Evolutionary conservation across 2,888 invertebrate species (phyloP).

Genomic region (Chymomyza amoena): DNA sequence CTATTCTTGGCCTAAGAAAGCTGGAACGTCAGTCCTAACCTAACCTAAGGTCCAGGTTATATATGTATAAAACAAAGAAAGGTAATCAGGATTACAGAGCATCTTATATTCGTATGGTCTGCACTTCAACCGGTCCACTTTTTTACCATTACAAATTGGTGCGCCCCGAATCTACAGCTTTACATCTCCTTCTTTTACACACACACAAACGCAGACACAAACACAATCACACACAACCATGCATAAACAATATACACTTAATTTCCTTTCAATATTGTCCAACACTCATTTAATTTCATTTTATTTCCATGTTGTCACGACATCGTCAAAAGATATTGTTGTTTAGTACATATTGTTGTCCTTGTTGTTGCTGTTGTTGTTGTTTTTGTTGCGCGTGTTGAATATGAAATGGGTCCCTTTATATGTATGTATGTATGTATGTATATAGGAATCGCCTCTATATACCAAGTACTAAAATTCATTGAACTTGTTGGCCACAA

Average conservation of each 20-base stretch:
- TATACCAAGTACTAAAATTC: neutral
- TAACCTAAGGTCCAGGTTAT: too few relatives aligned
- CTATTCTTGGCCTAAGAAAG: too few relatives aligned
- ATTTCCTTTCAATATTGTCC: neutral
- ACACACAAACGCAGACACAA: neutral
- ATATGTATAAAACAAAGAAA: too few relatives aligned
- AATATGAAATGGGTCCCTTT: neutral
- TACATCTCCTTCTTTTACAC: neutral
- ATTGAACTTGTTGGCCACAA: neutral
- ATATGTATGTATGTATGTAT: neutral
- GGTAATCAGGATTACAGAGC: too few relatives aligned
- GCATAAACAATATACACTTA: conserved; percentile 1
- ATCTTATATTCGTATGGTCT: too few relatives aligned
- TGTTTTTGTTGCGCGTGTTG: neutral
- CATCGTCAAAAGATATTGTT: neutral
- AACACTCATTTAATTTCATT: conserved; percentile 2
- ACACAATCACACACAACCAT: neutral
- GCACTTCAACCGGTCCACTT: too few relatives aligned
- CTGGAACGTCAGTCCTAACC: too few relatives aligned
- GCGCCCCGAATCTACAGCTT: neutral
- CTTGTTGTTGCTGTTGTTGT: neutral
- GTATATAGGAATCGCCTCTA: neutral
- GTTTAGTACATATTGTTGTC: neutral
- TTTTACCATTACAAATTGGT: neutral
- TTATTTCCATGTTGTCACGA: neutral